phyloP scores from a whole-genome alignment of 1,140 invertebrate genomes.

The Megalopta genalis region DNA sequence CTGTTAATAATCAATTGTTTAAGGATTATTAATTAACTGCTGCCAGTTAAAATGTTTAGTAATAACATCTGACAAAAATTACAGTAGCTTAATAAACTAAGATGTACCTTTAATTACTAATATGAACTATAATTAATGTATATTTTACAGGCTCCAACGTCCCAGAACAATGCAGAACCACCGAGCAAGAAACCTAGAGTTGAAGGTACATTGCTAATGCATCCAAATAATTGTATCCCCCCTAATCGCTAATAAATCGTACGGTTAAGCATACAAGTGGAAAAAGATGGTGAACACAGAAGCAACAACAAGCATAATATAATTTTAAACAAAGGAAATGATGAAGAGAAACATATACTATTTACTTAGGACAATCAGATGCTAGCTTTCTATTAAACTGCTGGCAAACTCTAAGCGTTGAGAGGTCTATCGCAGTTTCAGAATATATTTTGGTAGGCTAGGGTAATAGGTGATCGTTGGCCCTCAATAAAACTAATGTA shows the following conservation, averaged over 20 bases:
- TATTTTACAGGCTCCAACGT: constrained; percentile 62
- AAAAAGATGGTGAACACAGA: constrained; percentile 68
- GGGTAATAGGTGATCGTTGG: constrained; percentile 71
- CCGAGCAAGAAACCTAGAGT: constrained; percentile 72
- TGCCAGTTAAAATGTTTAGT: too few species aligned
- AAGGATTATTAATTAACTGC: too few species aligned
- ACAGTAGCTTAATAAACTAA: too few species aligned
- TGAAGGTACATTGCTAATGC: constrained; percentile 78
- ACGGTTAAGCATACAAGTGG: constrained; percentile 63
- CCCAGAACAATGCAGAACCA: constrained; percentile 69
- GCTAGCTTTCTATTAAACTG: constrained; percentile 66
- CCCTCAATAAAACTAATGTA: constrained; percentile 79
- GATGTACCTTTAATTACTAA: background rate
- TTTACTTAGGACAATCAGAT: constrained; percentile 64
- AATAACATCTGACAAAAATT: too few species aligned
- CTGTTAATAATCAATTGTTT: too few species aligned
- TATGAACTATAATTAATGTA: background rate
- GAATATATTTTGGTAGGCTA: constrained; percentile 71
- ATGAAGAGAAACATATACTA: constrained; percentile 60
- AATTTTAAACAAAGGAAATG: constrained; percentile 67
- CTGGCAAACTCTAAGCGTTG: constrained; percentile 63
- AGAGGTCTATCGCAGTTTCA: constrained; percentile 59
- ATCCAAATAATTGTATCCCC: constrained; percentile 50
- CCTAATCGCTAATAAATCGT: constrained; percentile 54
- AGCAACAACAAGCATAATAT: constrained; percentile 67